Evolutionary conservation across 2,113 vertebrate species (phyloP).

Genomic region (Coreoperca whiteheadi): DNA sequence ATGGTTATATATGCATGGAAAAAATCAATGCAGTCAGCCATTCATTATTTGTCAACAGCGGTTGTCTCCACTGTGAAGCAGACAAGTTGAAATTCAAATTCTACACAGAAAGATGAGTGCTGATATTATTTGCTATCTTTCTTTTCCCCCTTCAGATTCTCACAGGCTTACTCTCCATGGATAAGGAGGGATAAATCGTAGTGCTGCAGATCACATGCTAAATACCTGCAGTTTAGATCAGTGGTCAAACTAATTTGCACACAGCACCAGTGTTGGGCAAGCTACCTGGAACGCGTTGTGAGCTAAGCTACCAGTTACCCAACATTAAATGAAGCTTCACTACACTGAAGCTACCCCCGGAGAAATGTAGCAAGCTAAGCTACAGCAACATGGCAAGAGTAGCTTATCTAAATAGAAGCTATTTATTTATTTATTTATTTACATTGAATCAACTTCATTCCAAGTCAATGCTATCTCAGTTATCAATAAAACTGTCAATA

Average conservation of each 20-base stretch:
- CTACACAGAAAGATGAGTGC: constrained; percentile 19
- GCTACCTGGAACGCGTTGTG: too few species aligned
- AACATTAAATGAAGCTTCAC: too few species aligned
- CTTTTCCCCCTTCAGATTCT: not conserved
- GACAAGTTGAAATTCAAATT: constrained; percentile 39
- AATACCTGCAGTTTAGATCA: constrained; percentile 43
- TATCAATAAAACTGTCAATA: too few species aligned
- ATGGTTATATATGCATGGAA: constrained; percentile 52
- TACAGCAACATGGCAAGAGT: too few species aligned
- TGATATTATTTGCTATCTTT: constrained; percentile 42
- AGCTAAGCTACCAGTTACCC: too few species aligned
- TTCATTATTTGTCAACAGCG: constrained; percentile 53
- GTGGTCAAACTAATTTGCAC: not conserved
- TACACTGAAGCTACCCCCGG: too few species aligned
- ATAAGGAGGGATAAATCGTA: constrained; percentile 38
- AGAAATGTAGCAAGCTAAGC: too few species aligned
- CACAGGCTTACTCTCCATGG: constrained; percentile 3
- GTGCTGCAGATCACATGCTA: not conserved
- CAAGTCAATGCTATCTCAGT: too few species aligned
- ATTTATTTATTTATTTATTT: too few species aligned
- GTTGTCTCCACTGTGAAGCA: constrained; percentile 33
- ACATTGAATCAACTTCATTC: too few species aligned
- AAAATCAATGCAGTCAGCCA: constrained; percentile 52
- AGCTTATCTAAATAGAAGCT: too few species aligned
- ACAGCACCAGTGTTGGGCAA: too few species aligned